These are phyloP conservation scores for Eciton burchellii DNA, from an alignment of 1,140 invertebrate genomes.

Conservation along the genomic window DNA sequence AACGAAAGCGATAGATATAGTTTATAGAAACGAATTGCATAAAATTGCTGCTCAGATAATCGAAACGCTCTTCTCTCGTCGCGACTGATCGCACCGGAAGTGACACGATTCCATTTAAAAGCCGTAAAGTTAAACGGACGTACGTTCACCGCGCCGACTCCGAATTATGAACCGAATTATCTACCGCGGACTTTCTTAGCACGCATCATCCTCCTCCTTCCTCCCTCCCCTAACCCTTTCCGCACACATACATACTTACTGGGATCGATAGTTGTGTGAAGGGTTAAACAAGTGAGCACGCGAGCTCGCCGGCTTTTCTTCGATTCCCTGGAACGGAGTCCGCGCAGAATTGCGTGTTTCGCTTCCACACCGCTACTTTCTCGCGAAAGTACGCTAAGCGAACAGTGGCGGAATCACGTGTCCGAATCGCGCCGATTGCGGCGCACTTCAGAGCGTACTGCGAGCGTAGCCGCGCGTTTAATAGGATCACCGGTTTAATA, in stretches of 20 bases:
- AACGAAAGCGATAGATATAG: too few species aligned
- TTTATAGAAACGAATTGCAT: too few species aligned
- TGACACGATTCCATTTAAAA: too few species aligned
- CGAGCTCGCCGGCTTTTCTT: slow-evolving; percentile 15
- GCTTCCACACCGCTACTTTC: slow-evolving; percentile 41
- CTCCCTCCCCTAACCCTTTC: too few species aligned
- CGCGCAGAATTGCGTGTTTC: slow-evolving; percentile 19
- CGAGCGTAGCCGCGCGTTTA: background rate
- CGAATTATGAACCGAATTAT: too few species aligned
- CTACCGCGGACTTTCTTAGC: too few species aligned
- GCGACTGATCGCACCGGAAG: too few species aligned
- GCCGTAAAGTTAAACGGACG: too few species aligned
- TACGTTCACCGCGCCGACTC: too few species aligned
- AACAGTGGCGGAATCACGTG: slow-evolving; percentile 32
- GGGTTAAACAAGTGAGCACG: background rate
- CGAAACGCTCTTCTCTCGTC: too few species aligned
- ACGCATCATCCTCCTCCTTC: too few species aligned
- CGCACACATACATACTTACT: background rate
- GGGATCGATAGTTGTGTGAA: background rate
- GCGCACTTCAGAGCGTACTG: background rate
- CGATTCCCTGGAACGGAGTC: slow-evolving; percentile 32
- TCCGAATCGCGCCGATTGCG: slow-evolving; percentile 41
- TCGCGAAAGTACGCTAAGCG: slow-evolving; percentile 53
- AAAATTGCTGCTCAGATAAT: too few species aligned
- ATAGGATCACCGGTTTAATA: background rate